phyloP scores from a whole-genome alignment of 2,113 vertebrate genomes.

The Burhinus bistriatus region DNA sequence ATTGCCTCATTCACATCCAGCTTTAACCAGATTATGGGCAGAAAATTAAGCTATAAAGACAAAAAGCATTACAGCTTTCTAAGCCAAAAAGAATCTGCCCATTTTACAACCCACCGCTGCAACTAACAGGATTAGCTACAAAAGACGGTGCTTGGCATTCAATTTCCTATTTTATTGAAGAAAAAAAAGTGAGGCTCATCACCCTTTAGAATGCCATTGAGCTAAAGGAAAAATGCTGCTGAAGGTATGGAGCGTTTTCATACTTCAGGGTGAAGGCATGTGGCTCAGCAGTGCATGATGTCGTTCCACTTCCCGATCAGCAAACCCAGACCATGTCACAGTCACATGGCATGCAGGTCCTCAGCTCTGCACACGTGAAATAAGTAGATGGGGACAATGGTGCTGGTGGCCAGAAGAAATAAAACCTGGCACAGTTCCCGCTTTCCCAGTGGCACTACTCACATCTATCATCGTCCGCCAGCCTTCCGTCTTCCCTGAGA shows the following conservation, averaged over 20 bases:
- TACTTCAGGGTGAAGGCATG: not conserved
- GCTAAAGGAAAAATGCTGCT: not conserved
- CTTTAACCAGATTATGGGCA: conserved; percentile 5
- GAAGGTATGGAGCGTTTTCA: not conserved
- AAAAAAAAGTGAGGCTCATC: not conserved
- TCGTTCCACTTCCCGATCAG: not conserved
- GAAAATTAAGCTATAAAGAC: conserved; percentile 50
- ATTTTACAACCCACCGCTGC: not conserved
- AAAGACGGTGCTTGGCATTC: not conserved
- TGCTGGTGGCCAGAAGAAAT: not conserved
- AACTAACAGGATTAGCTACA: conserved; percentile 40
- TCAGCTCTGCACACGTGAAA: not conserved
- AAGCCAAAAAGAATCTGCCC: not conserved
- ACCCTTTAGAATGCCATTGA: not conserved
- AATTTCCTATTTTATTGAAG: not conserved
- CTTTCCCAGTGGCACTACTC: conserved; percentile 47
- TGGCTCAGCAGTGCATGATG: not conserved
- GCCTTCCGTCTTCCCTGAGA: conserved; percentile 86
- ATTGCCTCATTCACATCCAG: not conserved
- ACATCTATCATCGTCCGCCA: conserved; percentile 97
- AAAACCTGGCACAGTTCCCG: not conserved
- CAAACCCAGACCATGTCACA: not conserved
- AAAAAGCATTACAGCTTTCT: conserved; percentile 39
- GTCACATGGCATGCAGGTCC: not conserved
- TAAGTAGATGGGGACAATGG: fast-evolving